Evolutionary conservation across 2,888 invertebrate species (phyloP), one percentile per base, ranked within the genome.

Genomic region (Epiblema foenella): DNA sequence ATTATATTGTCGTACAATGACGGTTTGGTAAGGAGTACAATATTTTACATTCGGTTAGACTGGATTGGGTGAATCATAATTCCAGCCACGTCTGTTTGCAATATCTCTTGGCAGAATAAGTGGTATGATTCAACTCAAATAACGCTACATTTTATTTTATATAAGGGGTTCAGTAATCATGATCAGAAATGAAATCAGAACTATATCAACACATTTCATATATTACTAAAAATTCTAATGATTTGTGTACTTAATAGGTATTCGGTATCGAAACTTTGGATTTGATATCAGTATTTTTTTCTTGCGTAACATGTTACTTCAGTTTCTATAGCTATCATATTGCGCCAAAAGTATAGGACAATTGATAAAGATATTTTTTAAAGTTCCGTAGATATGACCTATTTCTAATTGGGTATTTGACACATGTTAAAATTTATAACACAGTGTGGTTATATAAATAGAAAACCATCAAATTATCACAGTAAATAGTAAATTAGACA

Each of bases 11-110:
- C 1, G 24, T 42, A 15, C 42, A 4, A 42, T 42, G 1, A 8
- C 59, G 33, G 18, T 52, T 7, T 15, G 57, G 62, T 29, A 33
- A 33, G 39, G 42, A 46, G 17, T 15, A 33, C 63, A 68, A 20
- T 64, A 64, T 69, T 52, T 64, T 52, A 63, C 33, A 58, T 59
- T 68, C 62, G 46, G 42, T 58, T 58, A 58, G 39, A 37, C 63
- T 39, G 63, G 51, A 58, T 52, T 66, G 60, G 75, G 78, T 85
- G 86, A 85, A 77, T 85, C 86, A 85, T 78, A 57, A 75, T 73
- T 73, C 71, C 77, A 75, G 77, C 79, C 82, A 77, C 82, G 81
- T 83, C 82, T 85, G 80, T 85, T 83, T 84, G 84, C 83, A 78
- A 80, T 77, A 79, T 72, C 67, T 63, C 77, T 75, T 73, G 64